phyloP scores from a whole-genome alignment of 2,888 invertebrate species.

The Psylliodes chrysocephalus region DNA sequence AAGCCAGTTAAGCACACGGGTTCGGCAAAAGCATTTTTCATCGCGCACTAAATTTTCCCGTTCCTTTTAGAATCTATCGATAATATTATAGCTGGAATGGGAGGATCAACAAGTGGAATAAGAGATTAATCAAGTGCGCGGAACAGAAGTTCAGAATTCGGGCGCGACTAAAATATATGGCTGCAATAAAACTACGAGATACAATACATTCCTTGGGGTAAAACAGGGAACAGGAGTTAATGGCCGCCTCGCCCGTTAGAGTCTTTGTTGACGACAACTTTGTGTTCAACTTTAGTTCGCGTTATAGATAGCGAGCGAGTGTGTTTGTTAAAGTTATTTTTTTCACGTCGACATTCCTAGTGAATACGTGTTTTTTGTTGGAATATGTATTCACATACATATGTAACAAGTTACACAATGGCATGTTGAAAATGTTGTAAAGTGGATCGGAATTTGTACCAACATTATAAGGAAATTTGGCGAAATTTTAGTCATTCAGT shows the following conservation, averaged over 20 bases:
- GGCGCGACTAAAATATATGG: conserved; percentile 45
- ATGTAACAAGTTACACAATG: conserved; percentile 24
- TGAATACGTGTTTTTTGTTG: conserved; percentile 21
- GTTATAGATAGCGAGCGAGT: conserved; percentile 28
- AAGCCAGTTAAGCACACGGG: background rate
- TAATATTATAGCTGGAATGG: conserved; percentile 34
- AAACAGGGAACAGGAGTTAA: conserved; percentile 35
- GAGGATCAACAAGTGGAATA: conserved; percentile 46
- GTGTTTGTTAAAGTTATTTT: too few species aligned
- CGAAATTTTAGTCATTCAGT: too few species aligned
- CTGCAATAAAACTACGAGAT: conserved; percentile 44
- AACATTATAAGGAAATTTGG: too few species aligned
- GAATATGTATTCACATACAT: conserved; percentile 18
- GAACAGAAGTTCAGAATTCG: conserved; percentile 42
- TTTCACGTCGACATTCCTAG: conserved; percentile 14
- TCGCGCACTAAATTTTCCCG: background rate
- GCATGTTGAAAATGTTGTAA: background rate
- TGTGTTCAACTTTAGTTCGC: conserved; percentile 35
- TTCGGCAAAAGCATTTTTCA: conserved; percentile 4
- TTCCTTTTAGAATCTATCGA: too few species aligned
- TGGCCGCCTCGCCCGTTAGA: conserved; percentile 38
- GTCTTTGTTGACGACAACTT: conserved; percentile 40
- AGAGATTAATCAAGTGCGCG: conserved; percentile 46
- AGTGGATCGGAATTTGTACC: too few species aligned
- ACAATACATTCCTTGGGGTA: conserved; percentile 39